A percentile compares a stretch with the other conserved stretches of the same genome.
phyloP scores from a whole-genome alignment of 2,113 vertebrate genomes.

The Chaetops frenatus region DNA sequence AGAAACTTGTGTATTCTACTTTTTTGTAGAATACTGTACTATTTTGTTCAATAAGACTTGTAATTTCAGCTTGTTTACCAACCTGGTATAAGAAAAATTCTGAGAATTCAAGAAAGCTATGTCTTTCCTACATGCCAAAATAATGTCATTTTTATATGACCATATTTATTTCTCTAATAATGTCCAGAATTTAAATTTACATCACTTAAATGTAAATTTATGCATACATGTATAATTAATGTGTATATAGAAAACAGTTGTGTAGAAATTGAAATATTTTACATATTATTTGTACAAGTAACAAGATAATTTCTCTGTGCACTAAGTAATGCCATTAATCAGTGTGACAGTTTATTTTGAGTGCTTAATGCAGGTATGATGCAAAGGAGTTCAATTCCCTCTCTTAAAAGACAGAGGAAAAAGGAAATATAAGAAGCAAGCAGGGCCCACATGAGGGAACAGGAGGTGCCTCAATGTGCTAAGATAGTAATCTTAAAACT shows the following conservation, averaged over 20 bases:
- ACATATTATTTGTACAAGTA: neutral
- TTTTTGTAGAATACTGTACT: too few species aligned
- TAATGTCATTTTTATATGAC: neutral
- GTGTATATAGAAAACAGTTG: neutral
- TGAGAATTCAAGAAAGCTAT: neutral
- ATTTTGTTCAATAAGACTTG: neutral
- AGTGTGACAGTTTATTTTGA: neutral
- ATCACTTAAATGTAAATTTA: neutral
- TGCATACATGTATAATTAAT: neutral
- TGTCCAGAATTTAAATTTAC: neutral
- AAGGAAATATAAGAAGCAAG: neutral
- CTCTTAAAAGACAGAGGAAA: neutral
- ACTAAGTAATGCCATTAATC: neutral
- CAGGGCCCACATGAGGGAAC: neutral
- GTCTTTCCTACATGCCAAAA: neutral
- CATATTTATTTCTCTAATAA: neutral
- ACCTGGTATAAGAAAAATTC: neutral
- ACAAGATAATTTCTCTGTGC: neutral
- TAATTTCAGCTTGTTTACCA: neutral
- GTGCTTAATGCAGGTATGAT: neutral
- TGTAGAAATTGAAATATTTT: neutral
- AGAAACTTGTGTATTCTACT: neutral
- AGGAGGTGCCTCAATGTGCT: neutral
- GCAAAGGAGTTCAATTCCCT: neutral
- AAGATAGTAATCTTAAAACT: neutral